Evolutionary conservation across 2,797 vertebrate genomes (phyloP), one percentile per base, ranked within the genome.

Genomic region (Aeoliscus strigatus): DNA sequence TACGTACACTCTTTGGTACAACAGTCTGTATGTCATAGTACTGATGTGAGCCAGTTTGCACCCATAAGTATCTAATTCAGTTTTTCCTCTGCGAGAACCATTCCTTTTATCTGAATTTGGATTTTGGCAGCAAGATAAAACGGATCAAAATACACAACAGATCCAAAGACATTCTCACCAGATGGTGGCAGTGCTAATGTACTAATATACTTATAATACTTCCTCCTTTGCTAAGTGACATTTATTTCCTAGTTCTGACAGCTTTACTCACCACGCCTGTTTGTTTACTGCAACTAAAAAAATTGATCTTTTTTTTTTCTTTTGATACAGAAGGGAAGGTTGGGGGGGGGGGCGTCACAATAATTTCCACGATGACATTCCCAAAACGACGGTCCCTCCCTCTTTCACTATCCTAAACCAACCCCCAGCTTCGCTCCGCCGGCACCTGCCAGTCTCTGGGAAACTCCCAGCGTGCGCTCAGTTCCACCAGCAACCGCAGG

Each of bases 401-500:
- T 71, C 39, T 57, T 50, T 70, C 59, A 58, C 53, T 46, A 63
- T 77, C 67, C 56, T 38, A 56, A 64, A 43, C 50, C 53, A 50
- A 52, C 51, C 64, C 60, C 48, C 62, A 66, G 50, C 51, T 68
- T 51, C 29, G 44, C 45, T 70, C 68, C 62, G 66, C 60, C 63
- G 59, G 66, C 76, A 81, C 72, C 61, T 73, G 82, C 78, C 81
- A 72, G 66, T 71, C 78, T 78, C 66, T 83, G 79, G 81, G 78
- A 84, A 85, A 78, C 78, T 84, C 80, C 67, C 79, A 82, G 77
- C 60, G 61, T 81, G 73, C 71, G 68, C 73, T 82, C 66, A 75
- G 77, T 73, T 84, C 75, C 73, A 81, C 75, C 66, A 79, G 80
- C 60, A 87, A 87, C 86, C 59, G 68, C 87, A 87, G 88, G 87